Evolutionary conservation across 37 sponge, comb jelly and placozoan species (phyloP).

Genomic region (Petrosia ficiformis): DNA sequence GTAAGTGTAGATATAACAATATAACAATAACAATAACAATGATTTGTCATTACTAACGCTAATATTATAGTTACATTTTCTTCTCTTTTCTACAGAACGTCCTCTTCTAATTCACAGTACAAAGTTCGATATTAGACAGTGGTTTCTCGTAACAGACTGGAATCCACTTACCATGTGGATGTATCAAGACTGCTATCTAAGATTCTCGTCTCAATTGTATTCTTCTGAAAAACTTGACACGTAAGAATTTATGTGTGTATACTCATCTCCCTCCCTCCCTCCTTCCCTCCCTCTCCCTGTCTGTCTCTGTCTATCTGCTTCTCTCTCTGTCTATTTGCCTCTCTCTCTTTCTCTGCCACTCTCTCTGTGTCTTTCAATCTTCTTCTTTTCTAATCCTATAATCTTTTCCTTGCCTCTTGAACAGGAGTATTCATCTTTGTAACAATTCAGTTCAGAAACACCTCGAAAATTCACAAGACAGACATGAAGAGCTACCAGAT

Average conservation of each 20-base stretch:
- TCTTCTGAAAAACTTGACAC: conserved; percentile 74
- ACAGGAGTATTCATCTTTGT: conserved; percentile 89
- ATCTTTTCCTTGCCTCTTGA: too few species aligned
- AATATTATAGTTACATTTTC: background rate
- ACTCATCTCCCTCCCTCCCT: background rate
- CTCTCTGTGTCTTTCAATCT: background rate
- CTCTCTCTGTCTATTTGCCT: background rate
- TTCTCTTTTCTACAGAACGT: conserved; percentile 45
- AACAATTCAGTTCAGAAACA: conserved; percentile 94
- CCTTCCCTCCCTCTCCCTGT: background rate
- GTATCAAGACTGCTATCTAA: conserved; percentile 88
- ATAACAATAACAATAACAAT: background rate
- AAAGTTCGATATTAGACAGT: conserved; percentile 98
- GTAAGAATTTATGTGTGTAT: conserved; percentile 53
- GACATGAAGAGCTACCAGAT: conserved; percentile 61
- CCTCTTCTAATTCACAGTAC: conserved; percentile 87
- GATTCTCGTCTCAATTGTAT: conserved; percentile 83
- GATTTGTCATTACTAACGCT: too few species aligned
- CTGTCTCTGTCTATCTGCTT: background rate
- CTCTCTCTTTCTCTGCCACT: conserved; percentile 2
- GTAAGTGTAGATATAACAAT: conserved; percentile 14
- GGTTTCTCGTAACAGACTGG: conserved; percentile 99
- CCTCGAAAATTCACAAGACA: conserved; percentile 23
- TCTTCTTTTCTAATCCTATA: too few species aligned
- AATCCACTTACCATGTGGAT: conserved; percentile 97